Evolutionary conservation across 2,888 invertebrate genomes (phyloP), one percentile per base, ranked within the genome.

Genomic region (Aphidius colemani): DNA sequence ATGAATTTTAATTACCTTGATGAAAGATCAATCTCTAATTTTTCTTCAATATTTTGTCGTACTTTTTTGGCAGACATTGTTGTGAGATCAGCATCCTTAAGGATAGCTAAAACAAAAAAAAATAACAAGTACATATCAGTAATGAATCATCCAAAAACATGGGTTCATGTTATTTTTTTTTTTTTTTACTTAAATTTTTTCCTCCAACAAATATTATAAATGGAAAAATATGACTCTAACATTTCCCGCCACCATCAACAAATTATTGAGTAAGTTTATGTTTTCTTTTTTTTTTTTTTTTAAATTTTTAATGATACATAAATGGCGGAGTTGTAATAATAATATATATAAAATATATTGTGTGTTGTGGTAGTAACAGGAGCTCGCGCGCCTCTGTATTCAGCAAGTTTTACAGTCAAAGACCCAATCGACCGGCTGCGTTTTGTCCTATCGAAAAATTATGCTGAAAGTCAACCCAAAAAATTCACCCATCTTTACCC

Each of bases 61-160:
- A 97, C 94, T 82, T 94, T 94, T 80, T 96, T 96, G 7, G 94
- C 91, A 5, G 96, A 93, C 70, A 93, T 91, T 61, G 89, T 88
- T 7, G 90, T 88, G 30, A 96, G 86, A 80, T 96, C 93, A 7
- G 95, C 94, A 82, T 90, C 90, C 83, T 94, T 91, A 40, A 97
- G 86, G 77, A 96, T 94, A 63, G 89, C 95, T 95, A 82, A 6
- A 83, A 73, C 49, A 76, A 70, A 67, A 69, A 70, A 69, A 66
- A 69, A 67, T 2, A 41, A 53, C 51, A 63, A 46, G 59, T n/a
- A n/a, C n/a, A n/a, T n/a, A n/a, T n/a, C 41, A 61, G 51, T 48
- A 56, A 11, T 49, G 39, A 53, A 53, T 59, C 39, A 59, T 56
- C 46, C 39, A 11, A 50, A 41, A n/a, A 58, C 46, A 18, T 51